Percentiles rank a stretch among this genome's conserved stretches.
Evolutionary conservation across 1,140 invertebrate genomes (phyloP).

Genomic region (Psilanteris sp.): DNA sequence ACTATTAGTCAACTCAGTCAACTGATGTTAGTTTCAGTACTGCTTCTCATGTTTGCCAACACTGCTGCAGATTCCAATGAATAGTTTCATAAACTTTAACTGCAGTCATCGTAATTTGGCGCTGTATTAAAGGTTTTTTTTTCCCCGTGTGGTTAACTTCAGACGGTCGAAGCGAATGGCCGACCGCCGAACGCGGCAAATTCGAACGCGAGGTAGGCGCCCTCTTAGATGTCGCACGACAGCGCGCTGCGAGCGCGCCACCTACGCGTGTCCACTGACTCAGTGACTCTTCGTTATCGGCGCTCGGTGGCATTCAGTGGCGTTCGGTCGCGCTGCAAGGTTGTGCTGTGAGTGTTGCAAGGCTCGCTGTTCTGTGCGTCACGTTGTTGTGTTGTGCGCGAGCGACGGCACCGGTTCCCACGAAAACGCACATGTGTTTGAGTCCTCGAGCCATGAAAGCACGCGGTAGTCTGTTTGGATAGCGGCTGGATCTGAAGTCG

Average conservation of each 20-base stretch:
- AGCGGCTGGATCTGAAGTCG: slow-evolving; percentile 1
- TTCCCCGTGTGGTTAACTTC: too few relatives aligned
- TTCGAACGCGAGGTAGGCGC: slow-evolving; percentile 2
- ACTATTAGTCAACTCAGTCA: too few relatives aligned
- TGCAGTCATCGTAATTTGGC: too few relatives aligned
- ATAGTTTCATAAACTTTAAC: too few relatives aligned
- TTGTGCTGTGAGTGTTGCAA: not conserved
- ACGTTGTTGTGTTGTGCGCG: slow-evolving; percentile 22
- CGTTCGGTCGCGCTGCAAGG: slow-evolving; percentile 4
- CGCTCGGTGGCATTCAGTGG: slow-evolving; percentile 20
- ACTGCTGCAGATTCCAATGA: too few relatives aligned
- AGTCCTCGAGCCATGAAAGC: slow-evolving; percentile 1
- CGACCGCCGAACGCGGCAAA: too few relatives aligned
- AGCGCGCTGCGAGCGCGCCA: slow-evolving; percentile 18
- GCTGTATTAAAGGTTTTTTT: too few relatives aligned
- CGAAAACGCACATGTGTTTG: slow-evolving; percentile 22
- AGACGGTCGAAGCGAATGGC: too few relatives aligned
- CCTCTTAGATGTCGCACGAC: too few relatives aligned
- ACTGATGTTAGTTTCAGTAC: too few relatives aligned
- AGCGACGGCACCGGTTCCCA: slow-evolving; percentile 9
- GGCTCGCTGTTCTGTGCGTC: not conserved
- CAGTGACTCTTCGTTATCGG: slow-evolving; percentile 23
- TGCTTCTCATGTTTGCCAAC: too few relatives aligned
- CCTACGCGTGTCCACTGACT: slow-evolving; percentile 2
- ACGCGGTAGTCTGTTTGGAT: slow-evolving; percentile 9